Evolutionary conservation across 2,797 vertebrate genomes (phyloP).

Genomic region (Euthynnus affinis): DNA sequence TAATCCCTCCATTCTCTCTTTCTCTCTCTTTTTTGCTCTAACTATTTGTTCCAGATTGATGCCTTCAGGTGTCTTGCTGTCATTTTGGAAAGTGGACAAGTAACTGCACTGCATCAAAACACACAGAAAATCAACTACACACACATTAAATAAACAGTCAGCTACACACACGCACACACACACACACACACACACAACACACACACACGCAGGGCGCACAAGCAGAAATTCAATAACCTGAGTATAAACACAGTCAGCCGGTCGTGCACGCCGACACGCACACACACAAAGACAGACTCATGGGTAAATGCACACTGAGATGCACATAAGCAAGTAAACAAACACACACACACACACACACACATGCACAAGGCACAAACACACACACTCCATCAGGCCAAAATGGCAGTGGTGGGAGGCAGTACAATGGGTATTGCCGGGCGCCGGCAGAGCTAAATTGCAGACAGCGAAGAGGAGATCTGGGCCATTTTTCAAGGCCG

Average conservation of each 20-base stretch:
- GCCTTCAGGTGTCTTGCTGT: conserved; percentile 51
- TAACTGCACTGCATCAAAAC: conserved; percentile 39
- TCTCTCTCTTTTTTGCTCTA: background rate
- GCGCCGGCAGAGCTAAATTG: conserved; percentile 82
- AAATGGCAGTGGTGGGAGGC: conserved; percentile 71
- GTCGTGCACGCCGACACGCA: conserved; percentile 3
- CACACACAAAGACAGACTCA: conserved; percentile 49
- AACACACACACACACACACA: conserved; percentile 38
- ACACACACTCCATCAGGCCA: conserved; percentile 71
- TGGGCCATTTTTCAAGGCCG: conserved; percentile 85
- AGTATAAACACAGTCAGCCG: conserved; percentile 57
- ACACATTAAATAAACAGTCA: conserved; percentile 28
- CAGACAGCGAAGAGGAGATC: conserved; percentile 82
- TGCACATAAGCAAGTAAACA: conserved; percentile 68
- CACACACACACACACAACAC: background rate
- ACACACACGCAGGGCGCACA: conserved; percentile 33
- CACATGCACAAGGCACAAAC: conserved; percentile 18
- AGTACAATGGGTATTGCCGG: conserved; percentile 78
- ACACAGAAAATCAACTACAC: background rate
- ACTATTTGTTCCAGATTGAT: conserved; percentile 52
- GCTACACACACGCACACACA: conserved; percentile 8
- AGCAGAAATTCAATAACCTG: conserved; percentile 71
- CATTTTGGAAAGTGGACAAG: conserved; percentile 54
- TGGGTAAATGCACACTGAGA: conserved; percentile 65
- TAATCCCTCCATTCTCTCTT: background rate